Conservation (phyloP, 1,140 invertebrate genomes). For the Brachionus koreanus region DNA sequence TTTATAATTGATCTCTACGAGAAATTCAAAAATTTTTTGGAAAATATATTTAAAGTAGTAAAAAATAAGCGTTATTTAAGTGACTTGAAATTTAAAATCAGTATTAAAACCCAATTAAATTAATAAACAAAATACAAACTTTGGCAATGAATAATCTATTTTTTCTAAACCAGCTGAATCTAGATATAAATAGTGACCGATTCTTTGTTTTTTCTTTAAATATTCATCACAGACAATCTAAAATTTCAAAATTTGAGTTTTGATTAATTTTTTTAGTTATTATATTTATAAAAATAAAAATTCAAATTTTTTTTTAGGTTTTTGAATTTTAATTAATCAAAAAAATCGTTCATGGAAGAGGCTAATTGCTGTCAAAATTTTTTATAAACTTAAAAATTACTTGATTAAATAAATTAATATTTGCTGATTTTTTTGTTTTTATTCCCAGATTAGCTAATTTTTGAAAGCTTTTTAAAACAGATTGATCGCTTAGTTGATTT, state of each 20-base stretch:
- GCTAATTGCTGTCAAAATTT: too few species aligned
- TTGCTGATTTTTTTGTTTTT: background rate
- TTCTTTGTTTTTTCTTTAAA: background rate
- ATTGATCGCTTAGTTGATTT: background rate
- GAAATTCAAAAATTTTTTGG: too few species aligned
- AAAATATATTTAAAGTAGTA: too few species aligned
- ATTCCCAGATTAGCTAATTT: background rate
- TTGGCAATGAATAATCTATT: background rate
- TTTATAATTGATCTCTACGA: too few species aligned
- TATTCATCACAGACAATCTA: background rate
- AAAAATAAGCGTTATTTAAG: too few species aligned
- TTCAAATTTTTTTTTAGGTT: too few species aligned
- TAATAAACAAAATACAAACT: background rate
- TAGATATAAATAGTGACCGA: background rate
- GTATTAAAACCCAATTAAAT: background rate
- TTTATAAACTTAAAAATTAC: too few species aligned
- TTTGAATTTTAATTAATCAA: too few species aligned
- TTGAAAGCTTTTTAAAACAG: background rate
- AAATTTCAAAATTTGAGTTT: background rate
- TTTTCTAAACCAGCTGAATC: background rate
- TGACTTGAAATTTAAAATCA: background rate
- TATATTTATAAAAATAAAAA: too few species aligned
- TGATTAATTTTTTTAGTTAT: too few species aligned
- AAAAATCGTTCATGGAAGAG: too few species aligned
- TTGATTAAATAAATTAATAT: background rate